Percentiles rank a stretch among this genome's conserved stretches.
Conservation (phyloP, 2,113 vertebrate genomes). For the Triplophysa dalaica region DNA sequence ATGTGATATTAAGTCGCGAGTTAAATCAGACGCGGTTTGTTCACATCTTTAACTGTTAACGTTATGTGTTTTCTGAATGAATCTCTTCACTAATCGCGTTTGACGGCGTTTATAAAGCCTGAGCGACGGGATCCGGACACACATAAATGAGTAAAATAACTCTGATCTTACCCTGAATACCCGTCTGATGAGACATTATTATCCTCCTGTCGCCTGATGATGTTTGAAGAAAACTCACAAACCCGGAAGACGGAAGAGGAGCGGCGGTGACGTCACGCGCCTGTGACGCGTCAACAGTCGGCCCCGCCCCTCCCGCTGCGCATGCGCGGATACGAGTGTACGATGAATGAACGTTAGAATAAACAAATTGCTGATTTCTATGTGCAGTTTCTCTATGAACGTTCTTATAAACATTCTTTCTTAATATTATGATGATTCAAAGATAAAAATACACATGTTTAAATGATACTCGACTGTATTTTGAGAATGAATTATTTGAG, state of each 20-base stretch:
- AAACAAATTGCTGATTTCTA: too few relatives aligned
- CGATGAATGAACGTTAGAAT: background rate
- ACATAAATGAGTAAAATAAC: background rate
- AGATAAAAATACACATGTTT: too few relatives aligned
- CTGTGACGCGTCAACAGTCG: conserved; percentile 37
- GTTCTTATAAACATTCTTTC: too few relatives aligned
- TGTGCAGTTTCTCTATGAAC: too few relatives aligned
- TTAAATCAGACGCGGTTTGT: background rate
- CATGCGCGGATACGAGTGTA: conserved; percentile 12
- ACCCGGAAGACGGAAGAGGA: conserved; percentile 71
- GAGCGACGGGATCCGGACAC: background rate
- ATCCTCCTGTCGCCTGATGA: conserved; percentile 47
- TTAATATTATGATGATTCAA: too few relatives aligned
- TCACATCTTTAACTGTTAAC: background rate
- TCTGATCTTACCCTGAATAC: conserved; percentile 84
- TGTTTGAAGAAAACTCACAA: conserved; percentile 61
- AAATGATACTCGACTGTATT: too few relatives aligned
- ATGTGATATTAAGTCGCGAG: background rate
- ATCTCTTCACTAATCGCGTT: background rate
- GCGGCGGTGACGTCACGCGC: conserved; percentile 55
- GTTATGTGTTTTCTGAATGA: background rate
- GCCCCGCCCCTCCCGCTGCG: conserved; percentile 19
- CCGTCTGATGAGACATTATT: conserved; percentile 92
- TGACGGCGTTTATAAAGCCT: too few relatives aligned
- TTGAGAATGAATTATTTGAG: too few relatives aligned